Base-by-base conservation (phyloP, 1,140 invertebrate genomes). In the Tetraneura akinire region DNA sequence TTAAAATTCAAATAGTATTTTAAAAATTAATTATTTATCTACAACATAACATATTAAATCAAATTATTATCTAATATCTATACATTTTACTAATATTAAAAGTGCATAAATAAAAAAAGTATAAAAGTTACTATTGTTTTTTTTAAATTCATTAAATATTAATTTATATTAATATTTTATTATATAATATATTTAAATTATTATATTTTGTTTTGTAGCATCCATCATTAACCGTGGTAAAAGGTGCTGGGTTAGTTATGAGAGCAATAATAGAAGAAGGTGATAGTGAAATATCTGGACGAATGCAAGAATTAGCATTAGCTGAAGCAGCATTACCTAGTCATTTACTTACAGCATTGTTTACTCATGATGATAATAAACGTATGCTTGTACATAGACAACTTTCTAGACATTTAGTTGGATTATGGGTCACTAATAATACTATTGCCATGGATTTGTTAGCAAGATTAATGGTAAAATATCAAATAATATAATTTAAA, bases 201-300 rank as follows among this genome's bases (percentile, higher is more conserved):
- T 49, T 51, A 6, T 21, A 71, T 51, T 29, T 71, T 81, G 81
- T 81, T 68, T 86, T 85, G 60, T 85, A 96, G 90, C 97, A 98
- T 89, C 96, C 96, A 13, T 98, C 96, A 2, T 89, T 98, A 86
- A 96, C 97, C 1, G 96, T 99, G 82, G 95, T 99, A 0, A 99
- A 99, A 88, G 97, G 98, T 13, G 97, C 97, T 3, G 97, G 98
- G 4, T 87, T 99, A 71, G 93, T 99, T 32, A 95, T 99, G 92
- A 91, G 97, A 83, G 97, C 98, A 23, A 91, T 99, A 21, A 98
- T 99, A 82, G 98, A 98, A 88, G 98, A 99, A 87, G 97, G 97
- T 14, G 92, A 94, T 74, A 89, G 91, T 51, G 93, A 94, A 83
- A 92, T 98, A 60, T 95, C 96, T 16, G 90, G 92, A 37, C 91